A percentile compares a stretch with the other conserved stretches of the same genome.
Evolutionary conservation across 2,113 vertebrate genomes (phyloP).

Genomic region (Vidua macroura): DNA sequence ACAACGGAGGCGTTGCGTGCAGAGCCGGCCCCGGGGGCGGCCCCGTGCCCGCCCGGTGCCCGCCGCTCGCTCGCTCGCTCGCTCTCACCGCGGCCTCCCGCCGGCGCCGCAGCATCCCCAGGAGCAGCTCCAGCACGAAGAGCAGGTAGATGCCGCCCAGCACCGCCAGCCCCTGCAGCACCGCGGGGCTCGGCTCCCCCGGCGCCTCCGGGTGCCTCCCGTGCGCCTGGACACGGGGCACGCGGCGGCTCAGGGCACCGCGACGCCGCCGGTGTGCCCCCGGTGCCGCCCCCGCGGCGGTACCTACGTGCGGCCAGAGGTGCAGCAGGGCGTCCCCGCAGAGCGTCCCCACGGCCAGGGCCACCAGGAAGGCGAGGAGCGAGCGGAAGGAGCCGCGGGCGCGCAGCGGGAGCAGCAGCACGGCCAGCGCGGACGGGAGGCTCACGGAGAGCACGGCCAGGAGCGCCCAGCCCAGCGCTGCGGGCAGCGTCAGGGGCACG

Average conservation of each 20-base stretch:
- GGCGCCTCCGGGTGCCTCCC: neutral
- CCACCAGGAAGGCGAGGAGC: constrained; percentile 79
- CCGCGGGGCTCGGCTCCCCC: neutral
- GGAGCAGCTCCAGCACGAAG: constrained; percentile 74
- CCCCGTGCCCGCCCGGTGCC: accelerated
- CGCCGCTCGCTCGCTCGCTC: neutral
- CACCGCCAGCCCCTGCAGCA: constrained; percentile 71
- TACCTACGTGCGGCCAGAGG: constrained; percentile 81
- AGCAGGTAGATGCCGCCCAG: constrained; percentile 79
- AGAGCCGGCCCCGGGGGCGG: accelerated
- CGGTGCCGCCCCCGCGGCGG: neutral
- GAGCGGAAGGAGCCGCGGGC: constrained; percentile 47
- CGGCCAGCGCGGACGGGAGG: constrained; percentile 73
- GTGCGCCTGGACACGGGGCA: neutral
- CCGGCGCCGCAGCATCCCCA: constrained; percentile 42
- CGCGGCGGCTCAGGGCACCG: neutral
- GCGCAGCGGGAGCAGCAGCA: constrained; percentile 71
- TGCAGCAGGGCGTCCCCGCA: constrained; percentile 84
- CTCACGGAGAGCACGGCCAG: constrained; percentile 77
- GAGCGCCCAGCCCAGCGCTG: constrained; percentile 76
- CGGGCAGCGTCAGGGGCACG: neutral
- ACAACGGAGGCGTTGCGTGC: neutral
- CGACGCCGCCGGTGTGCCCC: accelerated
- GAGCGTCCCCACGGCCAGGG: constrained; percentile 82
- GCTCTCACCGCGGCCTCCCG: constrained; percentile 48